Conservation (phyloP, 2,888 invertebrate genomes). For the Lacanobia oleracea region DNA sequence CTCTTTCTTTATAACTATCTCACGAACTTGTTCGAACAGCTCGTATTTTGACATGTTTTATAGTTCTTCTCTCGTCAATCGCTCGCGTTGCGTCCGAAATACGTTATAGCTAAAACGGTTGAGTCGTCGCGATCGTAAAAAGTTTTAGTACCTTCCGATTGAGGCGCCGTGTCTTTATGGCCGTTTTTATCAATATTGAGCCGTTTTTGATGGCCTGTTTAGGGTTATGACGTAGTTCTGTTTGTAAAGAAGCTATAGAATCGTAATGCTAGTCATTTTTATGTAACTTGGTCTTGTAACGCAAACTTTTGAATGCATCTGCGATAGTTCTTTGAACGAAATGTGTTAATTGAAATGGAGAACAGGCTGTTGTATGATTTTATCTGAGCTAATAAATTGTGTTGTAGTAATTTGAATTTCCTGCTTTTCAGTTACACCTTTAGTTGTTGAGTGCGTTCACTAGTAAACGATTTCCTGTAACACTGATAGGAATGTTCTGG, state of each 20-base stretch:
- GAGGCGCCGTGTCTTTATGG: constrained; percentile 63
- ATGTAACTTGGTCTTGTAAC: constrained; percentile 33
- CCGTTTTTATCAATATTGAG: constrained; percentile 66
- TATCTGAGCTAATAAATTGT: constrained; percentile 46
- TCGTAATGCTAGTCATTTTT: constrained; percentile 29
- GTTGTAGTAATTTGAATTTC: constrained; percentile 51
- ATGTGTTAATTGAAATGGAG: constrained; percentile 30
- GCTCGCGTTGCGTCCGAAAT: constrained; percentile 61
- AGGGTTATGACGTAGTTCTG: constrained; percentile 62
- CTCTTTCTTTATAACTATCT: constrained; percentile 34
- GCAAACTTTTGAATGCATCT: constrained; percentile 36
- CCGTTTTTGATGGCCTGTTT: constrained; percentile 64
- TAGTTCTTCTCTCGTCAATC: constrained; percentile 54
- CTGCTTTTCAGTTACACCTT: constrained; percentile 37
- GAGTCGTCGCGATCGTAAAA: constrained; percentile 58
- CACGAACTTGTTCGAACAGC: constrained; percentile 43
- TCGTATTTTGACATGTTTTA: constrained; percentile 60
- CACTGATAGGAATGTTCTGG: constrained; percentile 10
- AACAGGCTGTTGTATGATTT: constrained; percentile 34
- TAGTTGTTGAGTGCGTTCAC: constrained; percentile 3
- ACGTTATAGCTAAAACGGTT: constrained; percentile 63
- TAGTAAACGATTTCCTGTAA: constrained; percentile 35
- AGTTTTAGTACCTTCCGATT: constrained; percentile 64
- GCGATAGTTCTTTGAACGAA: constrained; percentile 2
- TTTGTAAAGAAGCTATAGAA: constrained; percentile 61